phyloP scores from a whole-genome alignment of 2,113 vertebrate species.

The Planiliza haematocheilus region DNA sequence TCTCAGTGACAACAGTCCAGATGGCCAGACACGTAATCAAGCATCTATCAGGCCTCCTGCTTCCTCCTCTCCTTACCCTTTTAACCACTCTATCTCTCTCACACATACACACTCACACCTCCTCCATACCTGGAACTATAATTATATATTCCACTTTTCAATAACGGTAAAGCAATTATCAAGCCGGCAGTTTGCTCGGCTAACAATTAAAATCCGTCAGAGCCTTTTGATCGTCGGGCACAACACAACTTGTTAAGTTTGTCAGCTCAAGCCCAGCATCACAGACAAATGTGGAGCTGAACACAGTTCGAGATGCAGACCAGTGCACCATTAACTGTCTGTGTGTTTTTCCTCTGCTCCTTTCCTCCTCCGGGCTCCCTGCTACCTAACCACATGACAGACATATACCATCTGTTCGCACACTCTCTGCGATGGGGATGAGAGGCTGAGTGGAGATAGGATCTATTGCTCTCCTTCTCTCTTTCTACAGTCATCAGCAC shows the following conservation, averaged over 20 bases:
- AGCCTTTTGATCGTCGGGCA: constrained; percentile 33
- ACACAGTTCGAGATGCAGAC: constrained; percentile 50
- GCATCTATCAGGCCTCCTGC: constrained; percentile 73
- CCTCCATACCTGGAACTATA: constrained; percentile 67
- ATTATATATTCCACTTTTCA: constrained; percentile 64
- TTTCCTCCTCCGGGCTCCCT: constrained; percentile 55
- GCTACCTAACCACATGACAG: constrained; percentile 75
- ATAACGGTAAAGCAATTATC: constrained; percentile 52
- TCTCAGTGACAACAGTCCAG: constrained; percentile 79
- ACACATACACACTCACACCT: constrained; percentile 65
- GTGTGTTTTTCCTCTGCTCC: constrained; percentile 58
- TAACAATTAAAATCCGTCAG: constrained; percentile 59
- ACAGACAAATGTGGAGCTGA: constrained; percentile 37
- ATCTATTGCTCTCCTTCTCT: constrained; percentile 61
- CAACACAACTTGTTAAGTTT: background rate
- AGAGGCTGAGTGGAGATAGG: constrained; percentile 66
- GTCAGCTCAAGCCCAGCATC: constrained; percentile 14
- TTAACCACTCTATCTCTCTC: constrained; percentile 59
- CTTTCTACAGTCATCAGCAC: constrained; percentile 53
- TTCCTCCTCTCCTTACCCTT: constrained; percentile 70
- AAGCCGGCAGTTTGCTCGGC: constrained; percentile 47
- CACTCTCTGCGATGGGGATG: constrained; percentile 44
- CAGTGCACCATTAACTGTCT: constrained; percentile 50
- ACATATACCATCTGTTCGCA: constrained; percentile 73
- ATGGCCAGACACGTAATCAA: constrained; percentile 80